Evolutionary conservation across 2,113 vertebrate species (phyloP).

Genomic region (Rattus rattus): DNA sequence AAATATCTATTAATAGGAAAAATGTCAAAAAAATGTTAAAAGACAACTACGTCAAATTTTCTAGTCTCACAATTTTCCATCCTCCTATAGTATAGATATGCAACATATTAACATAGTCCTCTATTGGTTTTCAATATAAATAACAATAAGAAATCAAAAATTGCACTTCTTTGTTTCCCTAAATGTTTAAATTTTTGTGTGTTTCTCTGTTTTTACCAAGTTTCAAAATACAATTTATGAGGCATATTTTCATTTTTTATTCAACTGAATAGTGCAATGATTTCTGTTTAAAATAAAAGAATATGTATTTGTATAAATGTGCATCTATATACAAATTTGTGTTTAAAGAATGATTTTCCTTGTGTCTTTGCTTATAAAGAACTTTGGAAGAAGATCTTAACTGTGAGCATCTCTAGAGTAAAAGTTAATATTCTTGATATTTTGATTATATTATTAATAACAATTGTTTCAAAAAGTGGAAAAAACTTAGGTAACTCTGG

Average conservation of each 20-base stretch:
- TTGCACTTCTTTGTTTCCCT: not conserved
- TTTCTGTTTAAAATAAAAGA: not conserved
- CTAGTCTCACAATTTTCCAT: not conserved
- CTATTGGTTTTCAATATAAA: not conserved
- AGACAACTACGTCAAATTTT: not conserved
- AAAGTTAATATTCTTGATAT: not conserved
- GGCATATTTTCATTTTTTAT: constrained; percentile 16
- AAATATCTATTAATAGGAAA: no score
- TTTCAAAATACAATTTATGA: not conserved
- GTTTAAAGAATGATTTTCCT: not conserved
- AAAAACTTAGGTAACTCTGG: not conserved
- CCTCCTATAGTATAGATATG: not conserved
- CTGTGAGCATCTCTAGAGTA: not conserved
- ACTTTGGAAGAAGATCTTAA: not conserved
- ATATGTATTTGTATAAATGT: not conserved
- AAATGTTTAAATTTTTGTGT: not conserved
- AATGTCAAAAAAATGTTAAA: no score
- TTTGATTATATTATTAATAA: not conserved
- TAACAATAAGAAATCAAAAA: not conserved
- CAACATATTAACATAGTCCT: not conserved
- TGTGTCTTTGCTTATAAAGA: not conserved
- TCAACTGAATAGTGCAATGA: not conserved
- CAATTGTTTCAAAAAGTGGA: constrained; percentile 12
- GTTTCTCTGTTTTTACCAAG: not conserved
- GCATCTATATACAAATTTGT: not conserved